Base-by-base conservation (phyloP, 2,113 vertebrate species). In the Gadus macrocephalus region DNA sequence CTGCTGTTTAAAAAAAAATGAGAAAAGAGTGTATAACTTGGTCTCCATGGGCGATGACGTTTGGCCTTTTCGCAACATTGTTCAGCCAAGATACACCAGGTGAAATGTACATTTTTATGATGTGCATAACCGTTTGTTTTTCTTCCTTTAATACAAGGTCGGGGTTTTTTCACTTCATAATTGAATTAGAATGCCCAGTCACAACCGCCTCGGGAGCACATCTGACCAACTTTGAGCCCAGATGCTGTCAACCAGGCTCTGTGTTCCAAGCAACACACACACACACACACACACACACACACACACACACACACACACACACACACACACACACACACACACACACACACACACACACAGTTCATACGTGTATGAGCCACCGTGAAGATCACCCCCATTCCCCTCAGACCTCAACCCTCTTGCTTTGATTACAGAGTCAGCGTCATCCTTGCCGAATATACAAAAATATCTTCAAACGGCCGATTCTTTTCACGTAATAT, bases 71-170 rank as follows among this genome's bases (percentile, higher is more conserved):
- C 20, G 64, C 82, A 49, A 77, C 84, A 76, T 62, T 9, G 58
- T 63, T 2, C 12, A 71, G 87, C 89, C 87, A 90, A 89, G 68
- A 78, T 76, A 87, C 73, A 89, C 85, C 62, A 59, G 70, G 68
- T 78, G 74, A 87, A 89, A 85, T 86, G 83, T 74, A 76, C 78
- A 81, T 86, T 87, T 88, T 89, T 85, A 88, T 80, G 83, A 85
- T 70, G 76, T 84, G 81, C 80, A 81, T 86, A 89, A 87, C 82
- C 76, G 73, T 66, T 78, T 85, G 81, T 82, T 90, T 85, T 82
- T 78, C 78, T 80, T 83, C 68, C 77, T 82, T 82, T 81, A 87
- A 86, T 78, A 80, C 82, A 77, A 69, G 64, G 66, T 81, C 85
- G 83, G 74, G 76, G 78, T n/a, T 73, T 87, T 87, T 82, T 76